Evolutionary conservation across 1,140 invertebrate species (phyloP).

Genomic region (Sarcophaga peregrina): DNA sequence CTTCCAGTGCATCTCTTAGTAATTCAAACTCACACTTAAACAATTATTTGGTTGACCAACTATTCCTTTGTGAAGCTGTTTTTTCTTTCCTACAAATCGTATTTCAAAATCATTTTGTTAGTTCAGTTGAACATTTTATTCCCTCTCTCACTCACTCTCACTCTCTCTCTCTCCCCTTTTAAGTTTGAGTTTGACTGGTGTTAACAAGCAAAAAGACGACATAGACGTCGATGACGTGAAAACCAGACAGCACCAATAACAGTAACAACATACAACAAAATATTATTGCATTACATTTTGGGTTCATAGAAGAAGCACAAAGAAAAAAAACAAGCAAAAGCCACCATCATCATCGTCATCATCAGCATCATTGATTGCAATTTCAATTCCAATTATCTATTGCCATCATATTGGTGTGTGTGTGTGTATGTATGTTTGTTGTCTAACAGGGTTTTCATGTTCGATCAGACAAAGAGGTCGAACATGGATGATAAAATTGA

Average conservation of each 20-base stretch:
- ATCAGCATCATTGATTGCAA: slow-evolving; percentile 24
- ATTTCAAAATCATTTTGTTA: slow-evolving; percentile 28
- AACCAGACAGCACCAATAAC: not conserved
- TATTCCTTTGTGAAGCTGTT: not conserved
- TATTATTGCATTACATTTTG: slow-evolving; percentile 12
- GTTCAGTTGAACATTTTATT: not conserved
- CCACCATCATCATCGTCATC: not conserved
- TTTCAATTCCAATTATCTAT: slow-evolving; percentile 25
- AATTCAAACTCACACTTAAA: slow-evolving; percentile 14
- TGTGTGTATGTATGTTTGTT: too few relatives aligned
- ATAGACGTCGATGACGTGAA: not conserved
- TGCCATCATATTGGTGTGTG: not conserved
- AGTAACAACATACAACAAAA: not conserved
- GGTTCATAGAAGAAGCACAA: not conserved
- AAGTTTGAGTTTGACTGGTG: not conserved
- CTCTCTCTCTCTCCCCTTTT: not conserved
- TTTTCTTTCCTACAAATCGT: not conserved
- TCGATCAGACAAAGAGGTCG: too few relatives aligned
- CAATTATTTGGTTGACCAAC: slow-evolving; percentile 21
- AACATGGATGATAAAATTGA: too few relatives aligned
- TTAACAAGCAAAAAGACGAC: not conserved
- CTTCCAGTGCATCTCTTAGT: not conserved
- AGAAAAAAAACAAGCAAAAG: not conserved
- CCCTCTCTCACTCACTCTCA: too few relatives aligned
- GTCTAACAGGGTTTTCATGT: too few relatives aligned